Evolutionary conservation across 2,797 vertebrate genomes (phyloP), one percentile per base, ranked within the genome.

Genomic region (Sphenodon punctatus): DNA sequence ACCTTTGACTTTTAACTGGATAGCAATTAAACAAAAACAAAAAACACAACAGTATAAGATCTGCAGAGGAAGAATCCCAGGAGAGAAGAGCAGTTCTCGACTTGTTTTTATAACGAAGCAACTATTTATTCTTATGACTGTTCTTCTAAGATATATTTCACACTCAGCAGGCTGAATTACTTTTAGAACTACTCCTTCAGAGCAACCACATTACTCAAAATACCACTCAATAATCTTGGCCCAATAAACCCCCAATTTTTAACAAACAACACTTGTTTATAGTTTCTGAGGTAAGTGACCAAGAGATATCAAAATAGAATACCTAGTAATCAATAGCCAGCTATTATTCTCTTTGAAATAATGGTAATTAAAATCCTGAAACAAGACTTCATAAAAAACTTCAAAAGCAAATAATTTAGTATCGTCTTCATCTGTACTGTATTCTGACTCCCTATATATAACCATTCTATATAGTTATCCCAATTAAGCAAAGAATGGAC

Each of bases 321-420:
- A 32, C 43, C 78, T 38, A 75, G 58, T 25, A 34, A 69, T 30
- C 9, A 48, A 8, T 51, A 85, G 55, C 16, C 66, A 12, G 7
- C 68, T 23, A 63, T n/a, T n/a, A 32, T 67, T 20, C 64, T 32
- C 41, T 34, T 53, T 12, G 2, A 42, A 49, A 32, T 1, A 42
- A 0, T 8, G 63, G 27, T 10, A 42, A 3, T 4, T 6, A 55
- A 53, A 17, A 48, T 4, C 1, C 14, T 43, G 34, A 25, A 60
- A 30, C 16, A 63, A 55, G 13, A 67, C 63, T 16, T 36, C 16
- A 48, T 56, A 45, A 30, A 38, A 76, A 78, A 43, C 39, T 85
- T 76, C 7, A 65, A 68, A 68, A 48, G 25, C 42, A 84, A 67
- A 74, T n/a, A 76, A 38, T n/a, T 65, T 3, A 20, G 10, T 25